Conservation (phyloP, 1,140 invertebrate genomes). For the Drosophila insularis region DNA sequence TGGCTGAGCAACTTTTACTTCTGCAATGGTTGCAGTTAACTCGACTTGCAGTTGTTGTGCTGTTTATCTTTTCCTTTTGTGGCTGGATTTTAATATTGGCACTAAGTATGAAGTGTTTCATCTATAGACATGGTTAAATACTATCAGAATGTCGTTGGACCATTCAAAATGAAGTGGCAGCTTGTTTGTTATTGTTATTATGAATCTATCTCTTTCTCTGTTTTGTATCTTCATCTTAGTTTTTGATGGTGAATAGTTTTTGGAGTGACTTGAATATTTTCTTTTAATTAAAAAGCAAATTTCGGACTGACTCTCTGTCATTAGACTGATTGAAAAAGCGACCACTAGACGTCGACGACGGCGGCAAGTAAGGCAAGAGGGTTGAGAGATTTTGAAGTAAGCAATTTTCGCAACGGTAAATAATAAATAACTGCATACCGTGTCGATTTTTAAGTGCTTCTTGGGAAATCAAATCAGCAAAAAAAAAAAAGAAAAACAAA, state of each 20-base stretch:
- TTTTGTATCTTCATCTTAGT: constrained; percentile 23
- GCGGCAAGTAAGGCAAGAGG: neutral
- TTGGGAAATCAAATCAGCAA: constrained; percentile 44
- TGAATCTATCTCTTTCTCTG: constrained; percentile 34
- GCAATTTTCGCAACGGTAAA: constrained; percentile 70
- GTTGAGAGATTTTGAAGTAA: constrained; percentile 55
- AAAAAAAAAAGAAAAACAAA: no score
- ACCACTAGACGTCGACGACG: neutral
- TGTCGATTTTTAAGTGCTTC: constrained; percentile 79
- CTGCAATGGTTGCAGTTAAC: constrained; percentile 9
- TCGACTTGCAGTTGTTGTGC: constrained; percentile 41
- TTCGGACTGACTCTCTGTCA: constrained; percentile 63
- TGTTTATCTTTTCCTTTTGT: constrained; percentile 69
- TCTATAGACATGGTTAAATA: constrained; percentile 12
- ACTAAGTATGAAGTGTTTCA: constrained; percentile 49
- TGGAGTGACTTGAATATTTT: constrained; percentile 68
- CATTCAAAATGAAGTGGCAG: constrained; percentile 77
- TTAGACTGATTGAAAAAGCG: constrained; percentile 72
- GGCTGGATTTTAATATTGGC: constrained; percentile 74
- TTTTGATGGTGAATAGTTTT: constrained; percentile 55
- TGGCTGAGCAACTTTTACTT: constrained; percentile 18
- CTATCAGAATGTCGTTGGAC: constrained; percentile 61
- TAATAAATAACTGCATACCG: constrained; percentile 73
- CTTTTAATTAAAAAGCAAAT: constrained; percentile 80
- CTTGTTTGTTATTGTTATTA: constrained; percentile 80